Evolutionary conservation across 2,797 vertebrate species (phyloP).

Genomic region (Notolepis coatsorum): DNA sequence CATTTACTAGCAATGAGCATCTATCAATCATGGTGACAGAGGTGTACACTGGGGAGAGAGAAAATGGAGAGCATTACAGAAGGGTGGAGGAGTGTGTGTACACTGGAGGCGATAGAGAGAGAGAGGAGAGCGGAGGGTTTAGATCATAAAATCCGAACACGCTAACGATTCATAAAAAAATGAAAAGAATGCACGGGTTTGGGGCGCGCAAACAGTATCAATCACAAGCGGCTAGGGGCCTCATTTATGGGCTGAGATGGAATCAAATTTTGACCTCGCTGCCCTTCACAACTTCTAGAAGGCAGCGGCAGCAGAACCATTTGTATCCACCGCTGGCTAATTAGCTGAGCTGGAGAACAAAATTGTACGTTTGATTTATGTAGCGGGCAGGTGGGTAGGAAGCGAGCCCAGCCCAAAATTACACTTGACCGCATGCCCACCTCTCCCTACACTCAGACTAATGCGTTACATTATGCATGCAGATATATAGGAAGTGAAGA

Average conservation of each 20-base stretch:
- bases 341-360: constrained; percentile 50
- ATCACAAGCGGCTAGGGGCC: constrained; percentile 63
- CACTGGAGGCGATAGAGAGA: constrained; percentile 27
- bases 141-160: constrained; percentile 43
- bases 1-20: constrained; percentile 76
- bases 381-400: neutral
- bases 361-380: constrained; percentile 64
- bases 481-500: constrained; percentile 17
- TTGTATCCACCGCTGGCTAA: constrained; percentile 58
- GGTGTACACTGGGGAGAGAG: constrained; percentile 65
- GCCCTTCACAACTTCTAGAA: constrained; percentile 7
- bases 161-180: constrained; percentile 61
- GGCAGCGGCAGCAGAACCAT: constrained; percentile 45
- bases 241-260: constrained; percentile 60
- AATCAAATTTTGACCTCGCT: constrained; percentile 55
- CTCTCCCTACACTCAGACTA: constrained; percentile 4
- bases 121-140: constrained; percentile 24
- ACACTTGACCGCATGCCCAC: constrained; percentile 9
- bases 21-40: constrained; percentile 80
- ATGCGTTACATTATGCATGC: constrained; percentile 12
- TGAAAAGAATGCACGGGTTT: constrained; percentile 39
- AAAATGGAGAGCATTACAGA: constrained; percentile 50
- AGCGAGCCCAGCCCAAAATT: constrained; percentile 8
- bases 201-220: constrained; percentile 57
- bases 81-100: constrained; percentile 25